Evolutionary conservation across 64 coral and sea anemone species (phyloP).

Genomic region (Pocillopora verrucosa): DNA sequence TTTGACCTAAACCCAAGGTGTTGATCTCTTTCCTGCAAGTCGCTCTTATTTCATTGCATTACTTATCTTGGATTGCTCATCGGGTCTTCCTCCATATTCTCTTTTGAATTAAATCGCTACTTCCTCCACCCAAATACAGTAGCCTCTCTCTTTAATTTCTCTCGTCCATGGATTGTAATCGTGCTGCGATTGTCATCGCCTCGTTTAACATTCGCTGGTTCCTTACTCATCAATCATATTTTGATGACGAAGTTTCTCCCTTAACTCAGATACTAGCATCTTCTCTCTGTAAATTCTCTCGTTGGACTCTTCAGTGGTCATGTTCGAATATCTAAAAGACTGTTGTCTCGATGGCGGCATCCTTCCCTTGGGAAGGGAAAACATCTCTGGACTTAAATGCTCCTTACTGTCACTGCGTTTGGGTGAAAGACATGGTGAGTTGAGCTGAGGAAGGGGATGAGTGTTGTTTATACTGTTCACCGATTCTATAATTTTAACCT

Average conservation of each 20-base stretch:
- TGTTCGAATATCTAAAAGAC: slow-evolving; percentile 50
- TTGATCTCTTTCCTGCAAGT: too few relatives aligned
- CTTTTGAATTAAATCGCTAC: not conserved
- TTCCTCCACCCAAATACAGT: slow-evolving; percentile 6
- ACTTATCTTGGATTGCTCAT: not conserved
- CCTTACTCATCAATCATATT: not conserved
- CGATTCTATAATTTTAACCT: slow-evolving; percentile 48
- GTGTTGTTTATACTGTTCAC: slow-evolving; percentile 9
- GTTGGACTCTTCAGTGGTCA: slow-evolving; percentile 49
- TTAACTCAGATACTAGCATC: slow-evolving; percentile 57
- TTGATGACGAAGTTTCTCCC: slow-evolving; percentile 37
- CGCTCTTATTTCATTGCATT: too few relatives aligned
- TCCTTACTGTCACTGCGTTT: not conserved
- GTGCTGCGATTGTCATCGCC: too few relatives aligned
- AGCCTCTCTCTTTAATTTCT: not conserved
- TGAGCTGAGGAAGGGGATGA: not conserved
- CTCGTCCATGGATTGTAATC: not conserved
- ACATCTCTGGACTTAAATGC: not conserved
- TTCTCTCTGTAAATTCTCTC: slow-evolving; percentile 42
- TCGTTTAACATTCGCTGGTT: not conserved
- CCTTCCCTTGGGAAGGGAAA: not conserved
- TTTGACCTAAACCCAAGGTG: too few relatives aligned
- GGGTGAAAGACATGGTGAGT: not conserved
- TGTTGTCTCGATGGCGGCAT: slow-evolving; percentile 26
- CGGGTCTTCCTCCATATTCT: not conserved